A percentile compares a stretch with the other conserved stretches of the same genome.
phyloP scores from a whole-genome alignment of 2,113 vertebrate genomes.

The Nesospiza acunhae region DNA sequence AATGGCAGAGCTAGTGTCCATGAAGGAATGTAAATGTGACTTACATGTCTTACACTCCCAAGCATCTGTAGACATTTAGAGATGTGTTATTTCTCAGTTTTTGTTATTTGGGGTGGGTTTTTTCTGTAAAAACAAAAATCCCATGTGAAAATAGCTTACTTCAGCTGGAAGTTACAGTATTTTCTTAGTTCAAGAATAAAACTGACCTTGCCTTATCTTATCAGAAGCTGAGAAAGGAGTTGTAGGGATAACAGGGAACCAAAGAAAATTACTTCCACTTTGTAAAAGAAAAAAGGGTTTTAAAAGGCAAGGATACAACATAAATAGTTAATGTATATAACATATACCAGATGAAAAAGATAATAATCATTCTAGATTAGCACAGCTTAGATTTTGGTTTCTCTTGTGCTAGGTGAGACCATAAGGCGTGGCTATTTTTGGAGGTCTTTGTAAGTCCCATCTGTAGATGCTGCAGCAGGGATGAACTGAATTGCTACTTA shows the following conservation, averaged over 20 bases:
- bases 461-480: background rate
- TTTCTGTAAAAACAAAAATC: background rate
- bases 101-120: rapidly evolving
- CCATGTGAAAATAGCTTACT: background rate
- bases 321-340: background rate
- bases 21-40: background rate
- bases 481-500: background rate
- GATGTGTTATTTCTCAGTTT: background rate
- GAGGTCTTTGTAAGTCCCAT: background rate
- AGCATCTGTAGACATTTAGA: background rate
- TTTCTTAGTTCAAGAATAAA: background rate
- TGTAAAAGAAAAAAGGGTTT: background rate
- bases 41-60: background rate
- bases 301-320: background rate
- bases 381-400: background rate
- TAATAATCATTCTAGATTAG: background rate
- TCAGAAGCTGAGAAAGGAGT: background rate
- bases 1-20: background rate
- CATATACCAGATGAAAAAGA: background rate
- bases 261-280: background rate
- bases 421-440: background rate
- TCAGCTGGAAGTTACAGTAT: background rate
- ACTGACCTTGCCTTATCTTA: background rate
- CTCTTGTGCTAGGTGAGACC: background rate
- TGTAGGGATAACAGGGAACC: background rate